Base-by-base conservation (phyloP, 2,888 invertebrate genomes). In the Xylocampa areola region DNA sequence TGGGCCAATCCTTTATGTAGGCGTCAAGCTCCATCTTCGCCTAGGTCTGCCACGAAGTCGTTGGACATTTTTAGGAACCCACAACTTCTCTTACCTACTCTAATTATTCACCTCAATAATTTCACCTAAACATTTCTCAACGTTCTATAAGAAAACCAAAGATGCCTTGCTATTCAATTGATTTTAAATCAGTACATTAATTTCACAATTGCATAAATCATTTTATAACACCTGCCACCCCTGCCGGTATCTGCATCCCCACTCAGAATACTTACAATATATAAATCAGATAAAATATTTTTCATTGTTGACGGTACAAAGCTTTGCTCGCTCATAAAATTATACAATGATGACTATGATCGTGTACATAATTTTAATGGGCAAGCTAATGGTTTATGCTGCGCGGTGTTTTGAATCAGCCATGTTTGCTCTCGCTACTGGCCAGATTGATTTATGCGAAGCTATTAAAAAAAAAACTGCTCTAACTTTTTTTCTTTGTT, bases 281-380 rank as follows among this genome's bases (percentile, higher is more conserved):
- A 89, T 87, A 87, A 87, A 88, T 89, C 86, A 80, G 79, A 81
- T 84, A 84, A 78, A n/a, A 79, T 81, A 79, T 85, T 83, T 86
- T 85, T 84, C 77, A 72, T 77, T 80, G 81, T 81, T 73, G 78
- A 77, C 80, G 78, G 75, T 74, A 81, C 81, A 77, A 76, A 80
- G 81, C 79, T 82, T 81, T 79, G 76, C 72, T 80, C 61, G 73
- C 55, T 66, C 74, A 66, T 79, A 73, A 79, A 80, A 81, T 79
- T 82, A 77, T 67, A 69, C 68, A 63, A 63, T 73, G 75, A 76
- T 71, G 73, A 73, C 67, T 68, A 67, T 71, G 70, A 64, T 50
- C 37, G 47, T 45, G 45, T 43, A 64, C 65, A 72, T 76, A 74
- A 74, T 76, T 77, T 79, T 65, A 76, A 77, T 76, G 53, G 69